Evolutionary conservation across 2,113 vertebrate genomes (phyloP).

Genomic region (Meles meles): DNA sequence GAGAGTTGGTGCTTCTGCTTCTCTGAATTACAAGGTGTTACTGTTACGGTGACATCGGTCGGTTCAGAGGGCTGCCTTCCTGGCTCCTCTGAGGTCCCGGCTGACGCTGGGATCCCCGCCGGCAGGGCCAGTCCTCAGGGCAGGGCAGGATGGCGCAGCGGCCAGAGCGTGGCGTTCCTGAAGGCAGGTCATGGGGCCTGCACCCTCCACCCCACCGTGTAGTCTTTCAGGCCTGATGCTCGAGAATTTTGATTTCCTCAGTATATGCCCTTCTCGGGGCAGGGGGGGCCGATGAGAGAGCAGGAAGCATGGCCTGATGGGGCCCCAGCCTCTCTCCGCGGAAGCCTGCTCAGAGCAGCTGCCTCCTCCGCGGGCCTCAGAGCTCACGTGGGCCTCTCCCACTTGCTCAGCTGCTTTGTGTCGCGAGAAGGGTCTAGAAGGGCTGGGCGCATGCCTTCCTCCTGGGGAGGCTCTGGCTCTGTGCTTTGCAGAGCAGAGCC

Average conservation of each 20-base stretch:
- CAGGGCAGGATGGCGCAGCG: neutral
- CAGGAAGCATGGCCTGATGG: fast-evolving
- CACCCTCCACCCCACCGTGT: fast-evolving
- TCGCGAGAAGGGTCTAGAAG: fast-evolving
- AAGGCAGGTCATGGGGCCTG: neutral
- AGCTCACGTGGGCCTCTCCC: neutral
- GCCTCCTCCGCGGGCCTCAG: neutral
- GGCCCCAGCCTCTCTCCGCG: too few relatives aligned
- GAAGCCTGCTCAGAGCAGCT: neutral
- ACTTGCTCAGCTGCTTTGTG: neutral
- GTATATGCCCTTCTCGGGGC: neutral
- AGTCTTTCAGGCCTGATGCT: neutral
- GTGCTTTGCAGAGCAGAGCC: neutral
- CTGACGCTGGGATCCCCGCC: neutral
- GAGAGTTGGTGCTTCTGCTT: neutral
- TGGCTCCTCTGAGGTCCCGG: neutral
- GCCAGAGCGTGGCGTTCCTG: neutral
- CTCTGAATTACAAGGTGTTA: neutral
- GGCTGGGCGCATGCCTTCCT: neutral
- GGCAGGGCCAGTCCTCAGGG: neutral
- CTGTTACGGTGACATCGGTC: neutral
- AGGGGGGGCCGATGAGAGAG: neutral
- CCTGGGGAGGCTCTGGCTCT: neutral
- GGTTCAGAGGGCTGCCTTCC: neutral
- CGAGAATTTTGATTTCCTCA: neutral